Evolutionary conservation across 2,797 vertebrate species (phyloP).

Genomic region (Selene dorsalis): DNA sequence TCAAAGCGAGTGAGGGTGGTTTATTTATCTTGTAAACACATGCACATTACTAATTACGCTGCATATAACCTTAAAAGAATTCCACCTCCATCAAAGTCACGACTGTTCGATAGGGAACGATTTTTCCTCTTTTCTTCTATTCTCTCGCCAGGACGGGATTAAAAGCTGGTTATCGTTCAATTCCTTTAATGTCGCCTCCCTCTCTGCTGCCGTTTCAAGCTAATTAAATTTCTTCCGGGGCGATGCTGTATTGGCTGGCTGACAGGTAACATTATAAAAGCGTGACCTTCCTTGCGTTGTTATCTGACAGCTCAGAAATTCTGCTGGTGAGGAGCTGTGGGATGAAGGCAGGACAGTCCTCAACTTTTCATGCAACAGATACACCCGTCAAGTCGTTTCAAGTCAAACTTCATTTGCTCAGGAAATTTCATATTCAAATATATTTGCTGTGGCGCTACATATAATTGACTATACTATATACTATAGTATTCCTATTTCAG

Average conservation of each 20-base stretch:
- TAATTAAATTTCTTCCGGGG: conserved; percentile 83
- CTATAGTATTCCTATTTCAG: conserved; percentile 8
- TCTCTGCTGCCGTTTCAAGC: conserved; percentile 75
- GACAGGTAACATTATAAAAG: conserved; percentile 85
- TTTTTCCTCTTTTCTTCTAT: conserved; percentile 71
- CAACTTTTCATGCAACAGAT: conserved; percentile 40
- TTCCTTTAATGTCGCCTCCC: conserved; percentile 79
- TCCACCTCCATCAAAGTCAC: conserved; percentile 80
- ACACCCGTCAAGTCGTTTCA: conserved; percentile 53
- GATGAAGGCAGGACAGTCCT: conserved; percentile 52
- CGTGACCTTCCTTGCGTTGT: conserved; percentile 75
- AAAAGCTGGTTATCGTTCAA: conserved; percentile 79
- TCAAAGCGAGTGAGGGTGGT: conserved; percentile 67
- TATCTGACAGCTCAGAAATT: conserved; percentile 69
- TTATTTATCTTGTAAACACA: conserved; percentile 82
- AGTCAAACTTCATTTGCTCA: conserved; percentile 28
- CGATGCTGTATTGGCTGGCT: conserved; percentile 75
- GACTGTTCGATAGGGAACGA: conserved; percentile 71
- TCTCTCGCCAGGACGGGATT: conserved; percentile 77
- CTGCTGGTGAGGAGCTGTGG: conserved; percentile 36
- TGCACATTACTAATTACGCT: conserved; percentile 76
- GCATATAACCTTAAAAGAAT: conserved; percentile 75
- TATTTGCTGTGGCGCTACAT: background rate
- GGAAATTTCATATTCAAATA: conserved; percentile 31
- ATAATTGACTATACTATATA: conserved; percentile 9